phyloP scores from a whole-genome alignment of 2,113 vertebrate genomes.

The Dipodomys merriami region DNA sequence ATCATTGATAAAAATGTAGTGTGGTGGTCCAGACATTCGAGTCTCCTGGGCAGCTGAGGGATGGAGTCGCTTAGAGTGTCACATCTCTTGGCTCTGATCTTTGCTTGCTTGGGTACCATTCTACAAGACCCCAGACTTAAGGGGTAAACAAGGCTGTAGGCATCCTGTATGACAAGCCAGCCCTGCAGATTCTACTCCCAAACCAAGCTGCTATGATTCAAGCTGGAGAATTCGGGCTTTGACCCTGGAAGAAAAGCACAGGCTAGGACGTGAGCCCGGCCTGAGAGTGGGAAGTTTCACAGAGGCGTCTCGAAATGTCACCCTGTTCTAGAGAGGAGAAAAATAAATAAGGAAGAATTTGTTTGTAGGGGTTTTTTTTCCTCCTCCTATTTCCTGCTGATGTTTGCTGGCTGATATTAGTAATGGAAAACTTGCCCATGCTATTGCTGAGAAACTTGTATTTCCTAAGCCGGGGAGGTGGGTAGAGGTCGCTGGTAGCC shows the following conservation, averaged over 20 bases:
- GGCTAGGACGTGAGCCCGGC: rapidly evolving
- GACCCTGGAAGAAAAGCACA: neutral
- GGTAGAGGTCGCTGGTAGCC: neutral
- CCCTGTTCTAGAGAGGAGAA: slow-evolving; percentile 21
- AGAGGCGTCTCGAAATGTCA: slow-evolving; percentile 43
- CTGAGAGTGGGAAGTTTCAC: slow-evolving; percentile 59
- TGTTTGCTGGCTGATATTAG: neutral
- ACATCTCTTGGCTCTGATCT: neutral
- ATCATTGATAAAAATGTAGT: rapidly evolving
- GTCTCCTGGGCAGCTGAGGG: rapidly evolving
- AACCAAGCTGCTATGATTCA: rapidly evolving
- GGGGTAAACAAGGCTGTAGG: neutral
- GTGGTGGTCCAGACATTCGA: neutral
- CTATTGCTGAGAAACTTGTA: neutral
- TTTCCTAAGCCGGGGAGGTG: neutral
- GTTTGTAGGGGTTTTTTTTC: neutral
- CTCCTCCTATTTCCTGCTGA: neutral
- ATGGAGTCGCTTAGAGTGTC: neutral
- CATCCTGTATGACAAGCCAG: neutral
- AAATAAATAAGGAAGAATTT: neutral
- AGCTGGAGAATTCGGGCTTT: neutral
- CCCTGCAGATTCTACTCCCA: slow-evolving; percentile 61
- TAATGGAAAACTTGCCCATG: neutral
- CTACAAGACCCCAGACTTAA: neutral
- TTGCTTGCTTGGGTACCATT: neutral